Evolutionary conservation across 2,113 vertebrate genomes (phyloP), one percentile per base, ranked within the genome.

Genomic region (Ancistrus triradiatus): DNA sequence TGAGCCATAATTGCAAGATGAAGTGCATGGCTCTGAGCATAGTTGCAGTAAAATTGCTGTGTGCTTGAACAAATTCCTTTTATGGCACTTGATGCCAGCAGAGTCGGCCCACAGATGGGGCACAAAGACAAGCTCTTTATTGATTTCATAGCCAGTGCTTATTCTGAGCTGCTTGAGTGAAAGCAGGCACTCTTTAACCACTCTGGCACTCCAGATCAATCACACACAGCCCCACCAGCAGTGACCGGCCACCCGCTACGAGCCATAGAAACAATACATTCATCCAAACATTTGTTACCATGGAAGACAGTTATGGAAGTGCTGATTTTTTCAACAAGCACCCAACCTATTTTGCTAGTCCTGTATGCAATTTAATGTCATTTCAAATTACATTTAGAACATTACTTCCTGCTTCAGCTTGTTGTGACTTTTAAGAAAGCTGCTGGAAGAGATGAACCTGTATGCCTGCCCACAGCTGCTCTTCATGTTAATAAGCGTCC

Each of bases 111-210:
- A 50, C 47, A 51, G 70, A 62, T 57, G 55, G 33, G 52, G 61
- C 47, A 59, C 56, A 43, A 51, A 68, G 59, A 51, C 52, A 49
- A 38, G 27, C 33, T 52, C 61, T 72, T 73, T 63, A 73, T 73
- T 68, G 70, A 62, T 59, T 68, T 68, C 49, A n/a, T 33, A 37
- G 47, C 28, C 44, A 44, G 42, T 13, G 13, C 21, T 51, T 58
- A 52, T 21, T 37, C 37, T 9, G 31, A 47, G 18, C 37, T 22
- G 28, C 17, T 10, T 51, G 59, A 63, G 55, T 52, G n/a, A 51
- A 68, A 57, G 46, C 70, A 47, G 65, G 27, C 42, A 14, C 33
- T 5, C 17, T 50, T 48, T 40, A 35, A 59, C 43, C 63, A 49
- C 43, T 28, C 40, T 19, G 37, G 47, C 18, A 25, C 22, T 38